Evolutionary conservation across 2,797 vertebrate genomes (phyloP).

Genomic region (Acanthopagrus latus): DNA sequence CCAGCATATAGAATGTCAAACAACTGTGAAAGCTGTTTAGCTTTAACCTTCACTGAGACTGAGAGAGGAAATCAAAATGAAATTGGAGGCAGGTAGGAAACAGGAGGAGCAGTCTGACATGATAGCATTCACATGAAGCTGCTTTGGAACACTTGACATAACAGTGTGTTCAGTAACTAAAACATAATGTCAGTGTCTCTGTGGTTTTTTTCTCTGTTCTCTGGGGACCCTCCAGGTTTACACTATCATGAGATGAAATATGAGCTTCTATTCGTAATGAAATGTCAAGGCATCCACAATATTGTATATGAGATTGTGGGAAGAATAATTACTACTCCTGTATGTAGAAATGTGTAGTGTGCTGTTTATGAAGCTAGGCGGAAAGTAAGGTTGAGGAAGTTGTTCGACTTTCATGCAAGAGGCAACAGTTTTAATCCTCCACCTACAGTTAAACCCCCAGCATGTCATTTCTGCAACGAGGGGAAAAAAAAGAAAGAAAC

Average conservation of each 20-base stretch:
- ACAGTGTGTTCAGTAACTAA: background rate
- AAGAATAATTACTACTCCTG: background rate
- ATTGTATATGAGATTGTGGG: background rate
- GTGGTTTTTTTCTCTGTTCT: background rate
- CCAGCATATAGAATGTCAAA: background rate
- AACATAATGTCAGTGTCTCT: background rate
- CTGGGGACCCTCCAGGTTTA: too few relatives aligned
- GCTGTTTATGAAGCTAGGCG: background rate
- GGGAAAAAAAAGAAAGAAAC: too few relatives aligned
- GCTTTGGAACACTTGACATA: background rate
- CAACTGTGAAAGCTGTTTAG: background rate
- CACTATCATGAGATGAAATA: background rate
- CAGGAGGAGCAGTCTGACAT: background rate
- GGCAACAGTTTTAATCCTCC: background rate
- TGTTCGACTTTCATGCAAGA: background rate
- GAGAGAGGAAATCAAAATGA: constrained; percentile 4
- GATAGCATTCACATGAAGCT: background rate
- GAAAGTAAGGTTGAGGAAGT: background rate
- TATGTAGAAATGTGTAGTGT: background rate
- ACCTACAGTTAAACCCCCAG: background rate
- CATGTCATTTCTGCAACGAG: too few relatives aligned
- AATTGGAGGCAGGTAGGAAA: background rate
- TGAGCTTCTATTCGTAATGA: background rate
- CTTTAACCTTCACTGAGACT: background rate
- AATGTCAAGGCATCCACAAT: background rate